Conservation (phyloP, 2,888 invertebrate genomes). For the Acholoe squamosa region DNA sequence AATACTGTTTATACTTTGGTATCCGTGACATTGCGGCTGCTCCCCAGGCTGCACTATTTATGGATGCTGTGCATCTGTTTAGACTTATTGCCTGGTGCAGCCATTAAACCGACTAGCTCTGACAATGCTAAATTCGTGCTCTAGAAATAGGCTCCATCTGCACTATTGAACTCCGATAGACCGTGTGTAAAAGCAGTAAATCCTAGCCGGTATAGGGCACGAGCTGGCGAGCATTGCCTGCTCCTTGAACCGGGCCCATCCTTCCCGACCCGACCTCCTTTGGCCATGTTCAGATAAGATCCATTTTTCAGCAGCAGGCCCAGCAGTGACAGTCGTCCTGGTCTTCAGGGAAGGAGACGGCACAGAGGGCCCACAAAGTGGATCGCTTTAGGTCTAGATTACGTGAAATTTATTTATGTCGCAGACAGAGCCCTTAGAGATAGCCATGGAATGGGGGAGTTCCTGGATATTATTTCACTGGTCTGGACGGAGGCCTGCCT, state of each 20-base stretch:
- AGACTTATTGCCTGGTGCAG: no score
- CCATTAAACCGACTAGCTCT: no score
- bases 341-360: background rate
- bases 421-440: conserved; percentile 7
- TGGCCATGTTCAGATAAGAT: conserved; percentile 37
- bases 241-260: background rate
- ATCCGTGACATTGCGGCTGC: no score
- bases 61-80: no score
- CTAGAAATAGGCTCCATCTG: no score
- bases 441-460: conserved; percentile 5
- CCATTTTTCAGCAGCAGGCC: conserved; percentile 14
- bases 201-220: background rate
- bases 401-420: conserved; percentile 34
- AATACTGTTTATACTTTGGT: no score
- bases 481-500: background rate
- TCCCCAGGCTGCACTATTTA: no score
- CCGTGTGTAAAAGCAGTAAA: conserved; percentile 20
- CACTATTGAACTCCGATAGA: background rate
- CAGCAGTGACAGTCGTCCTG: conserved; percentile 8
- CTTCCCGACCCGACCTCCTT: background rate
- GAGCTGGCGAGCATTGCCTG: background rate
- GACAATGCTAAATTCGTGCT: no score
- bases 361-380: background rate
- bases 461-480: conserved; percentile 23
- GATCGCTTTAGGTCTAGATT: conserved; percentile 12